Evolutionary conservation across 2,888 invertebrate species (phyloP), one percentile per base, ranked within the genome.

Genomic region (Melanchra persicariae): DNA sequence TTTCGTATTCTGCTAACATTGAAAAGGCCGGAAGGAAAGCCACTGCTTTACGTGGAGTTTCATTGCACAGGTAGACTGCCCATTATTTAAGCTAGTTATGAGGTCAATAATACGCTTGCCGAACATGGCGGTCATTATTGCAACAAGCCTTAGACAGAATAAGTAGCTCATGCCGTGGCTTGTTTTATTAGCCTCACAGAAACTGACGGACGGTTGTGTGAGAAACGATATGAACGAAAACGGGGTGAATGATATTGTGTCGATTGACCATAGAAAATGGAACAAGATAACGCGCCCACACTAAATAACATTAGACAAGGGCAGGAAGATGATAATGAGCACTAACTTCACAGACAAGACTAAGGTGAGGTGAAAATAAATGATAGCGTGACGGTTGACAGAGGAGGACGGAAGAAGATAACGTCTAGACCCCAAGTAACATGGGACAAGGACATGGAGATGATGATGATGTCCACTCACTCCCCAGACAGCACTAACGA

Each of bases 1-100:
- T 52, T 0, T 49, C 17, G 26, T 26, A n/a, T n/a, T n/a, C n/a
- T n/a, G n/a, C n/a, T n/a, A n/a, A n/a, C n/a, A n/a, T n/a, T n/a
- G n/a, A n/a, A n/a, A n/a, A n/a, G n/a, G n/a, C 30, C 22, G 43
- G 34, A 24, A 24, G 24, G 9, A 45, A 64, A 43, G 9, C 10
- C 19, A 30, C 30, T 19, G 43, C 15, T 45, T 22, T 62, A 17
- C n/a, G 59, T 26, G n/a, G 19, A 62, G 34, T 62, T 62, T 22
- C 8, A 15, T 37, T 62, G 12, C 40, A 40, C 26, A 15, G 22
- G 34, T 55, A 34, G 7, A 57, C 57, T 15, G 8, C 22, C 37
- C 0, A 57, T 57, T 37, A 22, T 8, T 22, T 22, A 15, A 37
- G 37, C 8, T 22, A 57, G n/a, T n/a, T 37, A 37, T 15, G 6